Conservation (phyloP, 2,888 invertebrate genomes). For the Hirtodrosophila duncani region DNA sequence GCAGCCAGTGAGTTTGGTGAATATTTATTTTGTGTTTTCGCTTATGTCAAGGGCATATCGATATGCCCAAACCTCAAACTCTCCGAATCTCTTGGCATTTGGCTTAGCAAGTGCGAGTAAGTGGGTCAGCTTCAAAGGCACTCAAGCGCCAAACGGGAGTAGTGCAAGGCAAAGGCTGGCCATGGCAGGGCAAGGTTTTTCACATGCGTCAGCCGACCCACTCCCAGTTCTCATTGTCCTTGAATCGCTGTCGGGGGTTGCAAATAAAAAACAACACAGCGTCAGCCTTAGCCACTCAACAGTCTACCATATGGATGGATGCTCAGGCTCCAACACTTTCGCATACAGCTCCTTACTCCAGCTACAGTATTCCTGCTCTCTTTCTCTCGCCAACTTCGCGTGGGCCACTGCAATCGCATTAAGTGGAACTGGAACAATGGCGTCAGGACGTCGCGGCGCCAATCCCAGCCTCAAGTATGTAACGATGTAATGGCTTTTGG, state of each 20-base stretch:
- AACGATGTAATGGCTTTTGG: slow-evolving; percentile 44
- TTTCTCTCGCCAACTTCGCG: neutral
- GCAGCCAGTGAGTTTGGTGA: slow-evolving; percentile 8
- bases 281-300: slow-evolving; percentile 25
- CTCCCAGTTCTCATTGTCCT: slow-evolving; percentile 42
- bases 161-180: neutral
- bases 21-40: neutral
- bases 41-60: slow-evolving; percentile 36
- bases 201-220: slow-evolving; percentile 49
- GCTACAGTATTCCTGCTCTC: too few relatives aligned
- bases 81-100: slow-evolving; percentile 15
- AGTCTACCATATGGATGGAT: slow-evolving; percentile 51
- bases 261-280: slow-evolving; percentile 33
- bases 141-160: neutral
- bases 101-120: slow-evolving; percentile 24
- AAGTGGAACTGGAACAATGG: slow-evolving; percentile 48
- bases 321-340: neutral
- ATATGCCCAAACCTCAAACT: neutral
- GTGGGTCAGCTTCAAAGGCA: slow-evolving; percentile 47
- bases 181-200: slow-evolving; percentile 6
- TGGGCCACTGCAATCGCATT: slow-evolving; percentile 31
- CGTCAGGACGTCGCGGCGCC: slow-evolving; percentile 67
- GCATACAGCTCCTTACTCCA: slow-evolving; percentile 1
- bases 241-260: slow-evolving; percentile 41
- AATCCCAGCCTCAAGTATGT: slow-evolving; percentile 24